Base-by-base conservation (phyloP, 2,113 vertebrate genomes). In the Nerophis lumbriciformis region DNA sequence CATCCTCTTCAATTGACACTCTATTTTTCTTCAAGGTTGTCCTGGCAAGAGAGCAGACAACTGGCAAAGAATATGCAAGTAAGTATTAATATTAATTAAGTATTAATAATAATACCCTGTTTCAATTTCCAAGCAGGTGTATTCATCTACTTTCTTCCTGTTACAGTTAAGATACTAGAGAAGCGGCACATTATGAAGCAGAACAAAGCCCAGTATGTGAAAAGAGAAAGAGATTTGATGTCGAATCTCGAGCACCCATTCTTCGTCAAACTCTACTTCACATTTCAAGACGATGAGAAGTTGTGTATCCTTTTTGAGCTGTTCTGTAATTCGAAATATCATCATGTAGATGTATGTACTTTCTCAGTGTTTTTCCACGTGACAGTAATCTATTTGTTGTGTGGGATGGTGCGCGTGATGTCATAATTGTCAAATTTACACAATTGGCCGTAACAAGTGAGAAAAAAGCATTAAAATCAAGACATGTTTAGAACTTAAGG, bases 111-210 rank as follows among this genome's bases (percentile, higher is more conserved):
- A 15, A 57, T 42, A 42, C 37, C 10, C 13, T 16, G 38, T n/a
- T 44, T n/a, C n/a, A 48, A 9, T 48, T 5, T 49, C 42, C 6
- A 15, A 59, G 10, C 48, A 0, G 1, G 1, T 59, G 6, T 47
- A 3, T 45, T 44, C 16, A 45, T 48, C 65, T n/a, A 15, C 57
- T 16, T 69, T 75, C 78, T 70, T 73, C 75, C 53, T 59, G 59
- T 44, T 82, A 13, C 85, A 99, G 97, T 98, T 91, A 98, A 99
- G 91, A 98, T 99, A 85, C 91, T 99, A 88, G 96, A 98, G 84
- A 99, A 99, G 55, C 94, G 94, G 71, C 97, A 99, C 86, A 98
- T 99, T 87, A 95, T 98, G 85, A 99, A 98, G 90, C 95, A 98
- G 89, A 98, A 98, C 83, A 99, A 99, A 84, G 93, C 94, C 69